These are phyloP conservation scores for Lanius ludovicianus DNA, from an alignment of 2,113 vertebrate species.

Conservation along the genomic window DNA sequence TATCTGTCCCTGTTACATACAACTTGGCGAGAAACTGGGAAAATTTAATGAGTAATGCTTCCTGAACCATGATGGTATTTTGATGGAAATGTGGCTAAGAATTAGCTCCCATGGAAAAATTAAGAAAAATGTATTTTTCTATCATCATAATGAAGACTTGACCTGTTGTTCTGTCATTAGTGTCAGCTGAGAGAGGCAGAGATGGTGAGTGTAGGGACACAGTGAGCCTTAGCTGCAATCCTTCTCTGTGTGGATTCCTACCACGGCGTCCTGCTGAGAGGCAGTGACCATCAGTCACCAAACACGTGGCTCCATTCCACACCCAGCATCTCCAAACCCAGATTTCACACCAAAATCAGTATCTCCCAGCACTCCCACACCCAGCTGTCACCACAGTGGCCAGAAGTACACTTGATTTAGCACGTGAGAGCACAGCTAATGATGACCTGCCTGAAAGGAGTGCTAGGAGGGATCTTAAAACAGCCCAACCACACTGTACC, in stretches of 20 bases:
- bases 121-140: background rate
- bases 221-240: background rate
- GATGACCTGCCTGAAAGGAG: background rate
- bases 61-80: background rate
- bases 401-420: background rate
- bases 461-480: background rate
- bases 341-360: background rate
- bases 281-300: background rate
- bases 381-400: background rate
- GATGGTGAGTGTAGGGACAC: background rate
- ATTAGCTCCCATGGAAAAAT: slow-evolving; percentile 5
- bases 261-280: accelerated
- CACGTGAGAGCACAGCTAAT: background rate
- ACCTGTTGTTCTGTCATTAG: background rate
- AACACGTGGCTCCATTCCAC: background rate
- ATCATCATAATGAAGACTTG: background rate
- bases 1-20: background rate
- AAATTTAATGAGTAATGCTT: slow-evolving; percentile 38
- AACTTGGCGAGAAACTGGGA: slow-evolving; percentile 13
- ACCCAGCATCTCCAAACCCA: background rate
- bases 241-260: background rate
- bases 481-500: background rate
- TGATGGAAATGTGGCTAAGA: slow-evolving; percentile 1
- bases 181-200: background rate
- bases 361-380: background rate